Evolutionary conservation across 2,888 invertebrate species (phyloP), one percentile per base, ranked within the genome.

Genomic region (Andrena marginata): DNA sequence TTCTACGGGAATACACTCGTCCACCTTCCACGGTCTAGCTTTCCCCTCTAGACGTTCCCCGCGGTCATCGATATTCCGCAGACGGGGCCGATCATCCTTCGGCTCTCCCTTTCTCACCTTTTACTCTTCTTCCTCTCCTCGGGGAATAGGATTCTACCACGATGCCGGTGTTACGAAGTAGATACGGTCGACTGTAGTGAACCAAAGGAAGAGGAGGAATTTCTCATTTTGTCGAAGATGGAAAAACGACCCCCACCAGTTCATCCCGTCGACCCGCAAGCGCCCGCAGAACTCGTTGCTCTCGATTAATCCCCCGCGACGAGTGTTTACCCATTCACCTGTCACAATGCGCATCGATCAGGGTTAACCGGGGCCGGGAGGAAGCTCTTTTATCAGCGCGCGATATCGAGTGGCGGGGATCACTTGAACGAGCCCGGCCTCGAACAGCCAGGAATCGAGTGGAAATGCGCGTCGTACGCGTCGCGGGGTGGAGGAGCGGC

Each of bases 301-400:
- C 29, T 26, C 68, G 60, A 65, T 80, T 70, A 74, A 49, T 42
- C 59, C 26, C 29, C 33, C 62, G 71, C 20, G 48, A 31, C 49
- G 71, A 10, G 54, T 81, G 63, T 76, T 76, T 71, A 56, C 82
- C 42, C 82, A 81, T 82, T 82, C 76, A 82, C 65, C 82, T 81
- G 82, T 82, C 82, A 73, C 82, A 75, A 73, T 81, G 49, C 80
- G 68, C 69, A 60, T 73, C 73, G 23, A 72, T 72, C 72, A 51
- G 42, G 48, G 63, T 62, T 49, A 67, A 67, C 42, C 73, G 80
- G 56, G 33, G 56, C 42, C 42, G 42, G 65, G 56, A 31, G 68
- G 51, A 48, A 68, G 42, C 62, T 75, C 63, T 76, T 77, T 79
- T 85, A 76, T 80, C 80, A 76, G 77, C 74, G 59, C 59, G 68